Evolutionary conservation across 2,797 vertebrate species (phyloP).

Genomic region (Acrossocheilus fasciatus): DNA sequence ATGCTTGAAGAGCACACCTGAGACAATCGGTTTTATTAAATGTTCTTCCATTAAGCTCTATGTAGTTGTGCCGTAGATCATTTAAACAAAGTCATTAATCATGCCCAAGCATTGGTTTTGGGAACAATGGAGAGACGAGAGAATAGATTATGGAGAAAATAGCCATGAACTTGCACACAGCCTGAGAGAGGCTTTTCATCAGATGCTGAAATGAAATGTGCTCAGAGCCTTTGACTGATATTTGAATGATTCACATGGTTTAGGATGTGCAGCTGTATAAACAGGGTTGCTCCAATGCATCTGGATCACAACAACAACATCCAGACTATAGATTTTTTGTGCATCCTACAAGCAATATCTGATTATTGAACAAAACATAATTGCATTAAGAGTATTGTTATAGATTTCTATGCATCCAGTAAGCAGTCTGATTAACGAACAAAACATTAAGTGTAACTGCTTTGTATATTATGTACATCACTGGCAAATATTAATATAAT

Average conservation of each 20-base stretch:
- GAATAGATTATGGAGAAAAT: conserved; percentile 69
- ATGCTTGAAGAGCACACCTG: conserved; percentile 73
- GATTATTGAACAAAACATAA: not conserved
- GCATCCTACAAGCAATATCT: not conserved
- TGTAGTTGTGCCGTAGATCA: conserved; percentile 71
- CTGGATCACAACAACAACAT: not conserved
- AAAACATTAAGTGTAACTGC: too few species aligned
- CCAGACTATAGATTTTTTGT: not conserved
- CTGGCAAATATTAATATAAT: too few species aligned
- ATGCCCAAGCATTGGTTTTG: conserved; percentile 65
- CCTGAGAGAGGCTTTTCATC: conserved; percentile 51
- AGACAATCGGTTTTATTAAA: conserved; percentile 82
- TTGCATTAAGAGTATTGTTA: too few species aligned
- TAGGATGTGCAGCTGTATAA: conserved; percentile 8
- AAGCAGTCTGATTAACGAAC: too few species aligned
- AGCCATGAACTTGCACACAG: conserved; percentile 53
- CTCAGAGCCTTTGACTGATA: conserved; percentile 40
- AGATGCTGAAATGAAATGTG: conserved; percentile 28
- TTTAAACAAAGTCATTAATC: conserved; percentile 78
- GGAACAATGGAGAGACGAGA: conserved; percentile 71
- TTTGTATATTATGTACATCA: too few species aligned
- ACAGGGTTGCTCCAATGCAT: conserved; percentile 12
- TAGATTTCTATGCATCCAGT: too few species aligned
- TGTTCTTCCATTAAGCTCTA: conserved; percentile 77
- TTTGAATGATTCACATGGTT: conserved; percentile 37